phyloP scores from a whole-genome alignment of 2,888 invertebrate genomes.

The Criorhina ranunculi region DNA sequence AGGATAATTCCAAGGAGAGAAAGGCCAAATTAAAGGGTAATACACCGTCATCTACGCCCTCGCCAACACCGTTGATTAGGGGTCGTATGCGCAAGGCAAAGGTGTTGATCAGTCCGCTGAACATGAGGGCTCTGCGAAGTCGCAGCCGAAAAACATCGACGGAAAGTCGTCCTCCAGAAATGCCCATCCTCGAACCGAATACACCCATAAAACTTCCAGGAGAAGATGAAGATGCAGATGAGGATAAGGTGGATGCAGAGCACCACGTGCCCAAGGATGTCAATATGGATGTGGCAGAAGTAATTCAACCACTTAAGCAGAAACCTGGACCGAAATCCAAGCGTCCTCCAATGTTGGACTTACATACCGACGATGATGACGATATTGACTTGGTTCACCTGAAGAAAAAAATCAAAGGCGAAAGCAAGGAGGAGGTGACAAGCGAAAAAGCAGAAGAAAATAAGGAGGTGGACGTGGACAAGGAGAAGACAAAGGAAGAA shows the following conservation, averaged over 20 bases:
- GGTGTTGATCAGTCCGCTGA: constrained; percentile 69
- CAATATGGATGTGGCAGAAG: background rate
- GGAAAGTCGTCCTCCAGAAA: constrained; percentile 45
- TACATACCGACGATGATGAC: constrained; percentile 44
- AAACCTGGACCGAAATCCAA: constrained; percentile 57
- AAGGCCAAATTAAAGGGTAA: background rate
- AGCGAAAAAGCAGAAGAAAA: background rate
- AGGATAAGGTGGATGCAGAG: background rate
- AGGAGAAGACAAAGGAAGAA: background rate
- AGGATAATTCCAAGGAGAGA: constrained; percentile 38
- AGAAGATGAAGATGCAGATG: constrained; percentile 42
- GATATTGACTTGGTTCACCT: constrained; percentile 59
- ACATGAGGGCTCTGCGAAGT: constrained; percentile 61
- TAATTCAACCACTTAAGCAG: constrained; percentile 33
- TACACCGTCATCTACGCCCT: constrained; percentile 6
- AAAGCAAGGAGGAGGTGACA: background rate
- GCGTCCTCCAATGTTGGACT: background rate
- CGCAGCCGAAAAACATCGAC: background rate
- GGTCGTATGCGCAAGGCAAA: constrained; percentile 69
- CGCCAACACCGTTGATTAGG: constrained; percentile 3
- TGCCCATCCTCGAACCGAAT: constrained; percentile 79
- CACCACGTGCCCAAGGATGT: too few species aligned
- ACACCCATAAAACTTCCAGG: constrained; percentile 78
- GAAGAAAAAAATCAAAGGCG: constrained; percentile 28
- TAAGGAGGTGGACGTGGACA: background rate